Evolutionary conservation across 2,888 invertebrate species (phyloP).

Genomic region (Tyria jacobaeae): DNA sequence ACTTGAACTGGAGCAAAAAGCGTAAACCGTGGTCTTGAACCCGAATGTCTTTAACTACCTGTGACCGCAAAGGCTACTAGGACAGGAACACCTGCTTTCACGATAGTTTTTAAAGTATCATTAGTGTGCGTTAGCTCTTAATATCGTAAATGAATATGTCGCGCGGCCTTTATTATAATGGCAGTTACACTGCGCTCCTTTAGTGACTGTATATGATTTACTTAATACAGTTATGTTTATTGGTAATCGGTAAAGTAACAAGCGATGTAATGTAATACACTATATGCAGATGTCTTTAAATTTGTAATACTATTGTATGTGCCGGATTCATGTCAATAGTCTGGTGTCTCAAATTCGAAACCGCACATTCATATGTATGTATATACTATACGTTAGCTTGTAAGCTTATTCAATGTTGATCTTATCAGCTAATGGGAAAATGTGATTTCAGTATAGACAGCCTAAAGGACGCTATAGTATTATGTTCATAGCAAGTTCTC

Average conservation of each 20-base stretch:
- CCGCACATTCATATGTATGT: not conserved
- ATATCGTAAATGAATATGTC: not conserved
- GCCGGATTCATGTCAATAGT: not conserved
- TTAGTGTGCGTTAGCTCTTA: too few relatives aligned
- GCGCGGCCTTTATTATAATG: not conserved
- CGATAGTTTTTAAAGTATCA: too few relatives aligned
- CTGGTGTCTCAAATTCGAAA: not conserved
- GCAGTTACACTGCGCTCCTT: not conserved
- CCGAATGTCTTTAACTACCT: too few relatives aligned
- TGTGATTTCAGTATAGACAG: slow-evolving; percentile 17
- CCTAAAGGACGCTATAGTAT: not conserved
- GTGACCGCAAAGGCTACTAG: too few relatives aligned
- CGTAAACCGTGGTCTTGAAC: too few relatives aligned
- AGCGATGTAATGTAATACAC: not conserved
- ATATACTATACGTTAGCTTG: slow-evolving; percentile 1
- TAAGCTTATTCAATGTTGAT: slow-evolving; percentile 13
- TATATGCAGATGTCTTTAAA: not conserved
- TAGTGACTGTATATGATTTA: not conserved
- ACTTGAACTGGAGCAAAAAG: too few relatives aligned
- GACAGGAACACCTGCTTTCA: too few relatives aligned
- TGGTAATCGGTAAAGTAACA: not conserved
- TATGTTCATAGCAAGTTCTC: not conserved
- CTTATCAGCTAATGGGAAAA: slow-evolving; percentile 25
- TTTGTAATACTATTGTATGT: not conserved
- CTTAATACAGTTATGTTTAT: not conserved